A percentile compares a stretch with the other conserved stretches of the same genome.
Conservation (phyloP, 2,113 vertebrate species). For the Osmerus mordax region DNA sequence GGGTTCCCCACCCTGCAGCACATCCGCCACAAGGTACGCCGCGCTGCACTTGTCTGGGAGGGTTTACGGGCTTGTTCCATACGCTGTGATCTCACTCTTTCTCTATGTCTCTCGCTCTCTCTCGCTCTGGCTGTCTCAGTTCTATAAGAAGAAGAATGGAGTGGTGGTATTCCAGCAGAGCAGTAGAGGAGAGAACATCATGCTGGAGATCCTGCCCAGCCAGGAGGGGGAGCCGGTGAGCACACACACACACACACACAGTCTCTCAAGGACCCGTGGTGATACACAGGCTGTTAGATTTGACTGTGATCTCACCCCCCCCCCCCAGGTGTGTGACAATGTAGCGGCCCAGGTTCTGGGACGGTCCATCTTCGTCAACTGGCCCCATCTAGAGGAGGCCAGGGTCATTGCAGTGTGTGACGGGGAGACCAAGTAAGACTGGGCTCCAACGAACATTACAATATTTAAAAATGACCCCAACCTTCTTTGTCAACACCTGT, state of each 20-base stretch:
- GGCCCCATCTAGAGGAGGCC: constrained; percentile 97
- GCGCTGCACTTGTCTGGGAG: background rate
- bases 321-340: constrained; percentile 76
- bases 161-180: constrained; percentile 96
- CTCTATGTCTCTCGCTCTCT: background rate
- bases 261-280: background rate
- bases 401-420: constrained; percentile 90
- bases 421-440: constrained; percentile 86
- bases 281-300: background rate
- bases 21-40: constrained; percentile 86
- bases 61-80: background rate
- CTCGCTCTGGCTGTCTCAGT: constrained; percentile 64
- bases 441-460: too few species aligned
- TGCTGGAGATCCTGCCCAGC: constrained; percentile 80
- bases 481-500: too few species aligned
- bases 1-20: constrained; percentile 96
- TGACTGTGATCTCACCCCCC: background rate
- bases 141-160: constrained; percentile 86
- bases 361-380: constrained; percentile 89
- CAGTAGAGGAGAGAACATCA: constrained; percentile 96
- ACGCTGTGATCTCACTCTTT: background rate
- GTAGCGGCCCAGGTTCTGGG: constrained; percentile 78
- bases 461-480: too few species aligned
- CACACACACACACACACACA: background rate
- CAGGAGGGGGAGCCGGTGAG: constrained; percentile 77